Base-by-base conservation (phyloP, 2,797 vertebrate species). In the Balearica regulorum region DNA sequence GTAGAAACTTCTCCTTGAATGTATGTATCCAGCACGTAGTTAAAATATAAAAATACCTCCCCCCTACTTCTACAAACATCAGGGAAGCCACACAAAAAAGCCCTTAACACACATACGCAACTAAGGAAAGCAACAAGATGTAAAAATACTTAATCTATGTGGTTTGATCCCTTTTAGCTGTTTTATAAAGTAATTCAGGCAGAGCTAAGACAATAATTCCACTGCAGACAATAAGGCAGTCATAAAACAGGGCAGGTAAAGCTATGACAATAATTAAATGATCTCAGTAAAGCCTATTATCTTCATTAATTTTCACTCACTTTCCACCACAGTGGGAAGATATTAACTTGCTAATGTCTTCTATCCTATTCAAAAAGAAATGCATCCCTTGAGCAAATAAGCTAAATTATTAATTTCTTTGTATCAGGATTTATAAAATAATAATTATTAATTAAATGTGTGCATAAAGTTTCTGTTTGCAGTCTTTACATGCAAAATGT, bases 231-330 rank as follows among this genome's bases (percentile, higher is more conserved):
- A 83, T 94, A 93, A 93, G 22, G 26, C n/a, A 89, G 44, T 69
- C 51, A 66, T 82, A 86, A 87, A 95, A 90, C 48, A 94, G 44
- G 54, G 61, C 61, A 97, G 90, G 95, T 96, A 96, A 90, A 94
- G 43, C 84, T 73, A 69, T 61, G 93, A 94, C 69, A 94, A 80
- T 92, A 94, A 97, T 76, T 65, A 96, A 96, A 92, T 75, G 48
- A 94, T 91, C 80, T 86, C 65, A 93, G 55, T 79, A 96, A 97
- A 96, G 58, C 80, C 88, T 96, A 96, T 96, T 97, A 97, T 90
- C 92, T 88, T 95, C 93, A 95, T 97, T 96, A 97, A 95, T 96
- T 97, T 96, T 94, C 78, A 86, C 80, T 95, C 93, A 94, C 66
- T 96, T 97, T 84, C 53, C 44, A 89, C 78, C 76, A 97, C 77